Percentiles rank a stretch among this genome's conserved stretches.
phyloP scores from a whole-genome alignment of 2,113 vertebrate species.

The Gallinago paraguaiae region DNA sequence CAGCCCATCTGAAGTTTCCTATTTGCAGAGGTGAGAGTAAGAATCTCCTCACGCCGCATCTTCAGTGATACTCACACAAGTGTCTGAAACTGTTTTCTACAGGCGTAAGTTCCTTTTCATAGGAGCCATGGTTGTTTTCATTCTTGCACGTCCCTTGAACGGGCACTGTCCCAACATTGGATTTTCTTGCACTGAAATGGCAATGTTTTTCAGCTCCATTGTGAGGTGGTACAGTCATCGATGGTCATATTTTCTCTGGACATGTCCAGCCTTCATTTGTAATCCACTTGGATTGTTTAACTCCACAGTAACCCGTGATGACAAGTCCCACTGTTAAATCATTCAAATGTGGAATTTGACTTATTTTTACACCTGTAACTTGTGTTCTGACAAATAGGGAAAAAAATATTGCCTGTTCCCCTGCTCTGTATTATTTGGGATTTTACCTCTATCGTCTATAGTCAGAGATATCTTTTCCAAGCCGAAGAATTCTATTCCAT shows the following conservation, averaged over 20 bases:
- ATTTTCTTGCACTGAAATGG: not conserved
- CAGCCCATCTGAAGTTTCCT: not conserved
- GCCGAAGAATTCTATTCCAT: not conserved
- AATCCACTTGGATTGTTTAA: not conserved
- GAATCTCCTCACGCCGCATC: not conserved
- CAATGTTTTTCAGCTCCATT: not conserved
- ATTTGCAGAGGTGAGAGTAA: not conserved
- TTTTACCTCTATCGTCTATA: not conserved
- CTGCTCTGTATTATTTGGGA: not conserved
- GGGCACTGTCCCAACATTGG: accelerated
- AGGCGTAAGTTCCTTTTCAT: not conserved
- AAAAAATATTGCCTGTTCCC: not conserved
- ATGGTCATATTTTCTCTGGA: not conserved
- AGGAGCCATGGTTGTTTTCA: not conserved
- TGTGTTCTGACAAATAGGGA: not conserved
- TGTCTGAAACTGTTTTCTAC: not conserved
- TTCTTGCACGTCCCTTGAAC: not conserved
- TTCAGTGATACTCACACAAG: not conserved
- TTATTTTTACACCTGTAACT: not conserved
- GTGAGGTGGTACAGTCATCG: not conserved
- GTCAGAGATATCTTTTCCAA: not conserved
- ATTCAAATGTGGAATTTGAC: not conserved
- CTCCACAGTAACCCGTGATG: not conserved
- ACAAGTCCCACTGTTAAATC: not conserved
- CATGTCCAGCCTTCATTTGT: not conserved